Base-by-base conservation (phyloP, 1,140 invertebrate genomes). In the Lepidurus arcticus region DNA sequence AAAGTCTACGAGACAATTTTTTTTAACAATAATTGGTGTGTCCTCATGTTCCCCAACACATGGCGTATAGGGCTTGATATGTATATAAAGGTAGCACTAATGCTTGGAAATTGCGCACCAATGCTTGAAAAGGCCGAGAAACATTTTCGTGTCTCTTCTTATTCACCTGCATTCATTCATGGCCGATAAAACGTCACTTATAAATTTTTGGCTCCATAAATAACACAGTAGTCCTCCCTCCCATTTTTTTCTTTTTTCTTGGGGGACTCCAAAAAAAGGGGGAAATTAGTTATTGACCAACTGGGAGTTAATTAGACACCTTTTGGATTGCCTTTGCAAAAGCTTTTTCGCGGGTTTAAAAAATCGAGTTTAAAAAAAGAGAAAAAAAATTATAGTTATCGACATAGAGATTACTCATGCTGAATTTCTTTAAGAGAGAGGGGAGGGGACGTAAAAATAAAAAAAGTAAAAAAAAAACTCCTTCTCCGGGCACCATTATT, bases 121-220 rank as follows among this genome's bases (percentile, higher is more conserved):
- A 65, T 65, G 53, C 53, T 65, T 65, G 53, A 65, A 65, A 65
- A 65, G 53, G 53, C 53, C 53, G 53, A 65, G 53, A 65, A 65
- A 65, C 53, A 65, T 65, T 65, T 21, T 65, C 53, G 6, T 65
- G 53, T 65, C 53, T 65, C 53, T 65, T 21, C 53, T 65, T 65
- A 65, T 65, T 65, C 13, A 65, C 53, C 3, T n/a, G 53, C 53
- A 65, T 65, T 65, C 53, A 65, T 65, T 65, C 53, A 65, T 65
- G 53, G 16, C 53, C 16, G 21, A n/a, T n/a, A n/a, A 65, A 65
- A 65, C 53, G 16, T 65, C 53, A 65, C 53, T 65, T 65, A 65
- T n/a, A 65, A 65, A 65, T n/a, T 21, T n/a, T 21, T 65, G 53
- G 53, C 53, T 65, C 53, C 53, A 65, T 21, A 7, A 65, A 65